Base-by-base conservation (phyloP, 1,140 invertebrate genomes). In the Camponotus vicinus region DNA sequence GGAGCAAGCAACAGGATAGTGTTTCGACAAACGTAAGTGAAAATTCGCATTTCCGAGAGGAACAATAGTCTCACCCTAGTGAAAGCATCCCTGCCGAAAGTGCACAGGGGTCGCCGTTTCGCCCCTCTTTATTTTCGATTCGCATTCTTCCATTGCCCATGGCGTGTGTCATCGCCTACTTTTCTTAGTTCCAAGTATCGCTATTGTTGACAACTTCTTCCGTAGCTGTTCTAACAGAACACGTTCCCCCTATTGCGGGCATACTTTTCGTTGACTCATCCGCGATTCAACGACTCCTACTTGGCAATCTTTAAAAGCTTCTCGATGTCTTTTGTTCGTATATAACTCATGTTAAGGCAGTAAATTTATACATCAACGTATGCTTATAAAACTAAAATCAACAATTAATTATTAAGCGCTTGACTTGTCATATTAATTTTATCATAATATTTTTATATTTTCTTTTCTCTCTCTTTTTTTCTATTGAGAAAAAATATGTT, bases 171-270 rank as follows among this genome's bases (percentile, higher is more conserved):
- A 82, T 75, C 52, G 45, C 21, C 42, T 61, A 76, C 71, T 61
- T 59, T 78, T 42, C 52, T 76, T 66, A 45, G 3, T 42, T 37
- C 18, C 70, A 85, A 73, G 27, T 42, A 40, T 52, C 37, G 49
- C 85, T 59, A 89, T 83, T 83, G 88, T 89, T 75, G 87, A 64
- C 70, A 86, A 86, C 71, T 84, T 89, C 82, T 76, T 83, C 42
- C 21, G 21, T 55, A 63, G 57, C 71, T 67, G 42, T 59, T 32
- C 57, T 82, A 45, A 63, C 61, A 3, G 34, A 8, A 27, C 18
- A 67, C 52, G 57, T 59, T 71, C 37, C 9, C 52, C 4, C 11
- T n/a, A 59, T 42, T 32, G 21, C 66, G 6, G 18, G 6, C 27
- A 6, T n/a, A 59, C 18, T 42, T 40, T 49, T 45, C 37, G 67